These are phyloP conservation scores for Cliona cf. orientalis DNA, from an alignment of 37 sponge, comb jelly and placozoan genomes.

Conservation along the genomic window DNA sequence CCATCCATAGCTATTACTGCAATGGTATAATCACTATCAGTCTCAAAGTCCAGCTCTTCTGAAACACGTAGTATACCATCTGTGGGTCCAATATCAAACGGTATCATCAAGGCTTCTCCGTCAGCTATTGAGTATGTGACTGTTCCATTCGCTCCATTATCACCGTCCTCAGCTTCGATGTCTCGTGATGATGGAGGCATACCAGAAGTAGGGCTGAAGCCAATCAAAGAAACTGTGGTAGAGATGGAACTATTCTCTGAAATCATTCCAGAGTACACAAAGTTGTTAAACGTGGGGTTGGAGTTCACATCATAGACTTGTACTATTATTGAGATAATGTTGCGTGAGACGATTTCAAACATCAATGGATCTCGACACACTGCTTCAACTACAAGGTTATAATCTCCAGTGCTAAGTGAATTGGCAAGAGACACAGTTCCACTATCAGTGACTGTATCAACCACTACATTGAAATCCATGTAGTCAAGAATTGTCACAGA, in stretches of 20 bases:
- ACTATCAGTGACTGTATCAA: neutral
- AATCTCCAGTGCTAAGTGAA: no score
- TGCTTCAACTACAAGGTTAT: slow-evolving; percentile 13
- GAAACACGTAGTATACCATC: neutral
- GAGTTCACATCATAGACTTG: slow-evolving; percentile 63
- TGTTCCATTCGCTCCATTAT: slow-evolving; percentile 62
- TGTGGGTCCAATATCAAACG: slow-evolving; percentile 30
- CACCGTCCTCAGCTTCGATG: slow-evolving; percentile 56
- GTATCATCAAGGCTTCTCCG: slow-evolving; percentile 16
- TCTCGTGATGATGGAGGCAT: no score
- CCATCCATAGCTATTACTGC: slow-evolving; percentile 61
- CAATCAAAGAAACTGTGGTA: slow-evolving; percentile 23
- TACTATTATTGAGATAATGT: slow-evolving; percentile 8
- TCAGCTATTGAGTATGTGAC: slow-evolving; percentile 47
- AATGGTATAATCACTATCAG: slow-evolving; percentile 17
- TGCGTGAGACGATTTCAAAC: neutral
- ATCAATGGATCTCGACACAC: neutral
- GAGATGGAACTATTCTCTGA: slow-evolving; percentile 36
- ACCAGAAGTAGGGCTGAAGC: no score
- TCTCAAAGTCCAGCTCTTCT: slow-evolving; percentile 12
- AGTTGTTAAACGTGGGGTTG: slow-evolving; percentile 31
- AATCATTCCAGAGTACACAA: slow-evolving; percentile 7
- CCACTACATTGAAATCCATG: neutral
- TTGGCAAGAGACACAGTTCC: no score
- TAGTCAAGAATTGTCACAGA: no score